phyloP scores from a whole-genome alignment of 2,113 vertebrate species.

The Eptesicus fuscus region DNA sequence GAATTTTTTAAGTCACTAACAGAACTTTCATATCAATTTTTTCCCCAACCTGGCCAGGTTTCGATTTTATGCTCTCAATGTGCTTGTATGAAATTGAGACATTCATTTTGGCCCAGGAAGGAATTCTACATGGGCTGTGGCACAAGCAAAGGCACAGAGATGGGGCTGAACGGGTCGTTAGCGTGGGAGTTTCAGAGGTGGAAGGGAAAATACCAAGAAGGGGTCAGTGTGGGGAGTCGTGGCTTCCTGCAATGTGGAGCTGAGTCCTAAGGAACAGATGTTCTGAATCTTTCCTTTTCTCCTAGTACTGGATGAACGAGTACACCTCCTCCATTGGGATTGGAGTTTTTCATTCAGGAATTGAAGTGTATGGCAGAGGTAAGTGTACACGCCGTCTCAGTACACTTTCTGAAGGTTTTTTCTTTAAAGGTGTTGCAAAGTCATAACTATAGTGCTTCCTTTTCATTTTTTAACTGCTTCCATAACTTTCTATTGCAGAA shows the following conservation, averaged over 20 bases:
- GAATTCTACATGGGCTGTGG: background rate
- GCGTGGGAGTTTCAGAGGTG: background rate
- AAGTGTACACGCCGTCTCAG: slow-evolving; percentile 62
- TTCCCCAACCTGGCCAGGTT: background rate
- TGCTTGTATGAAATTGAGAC: background rate
- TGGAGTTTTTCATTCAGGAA: slow-evolving; percentile 99
- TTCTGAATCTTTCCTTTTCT: slow-evolving; percentile 40
- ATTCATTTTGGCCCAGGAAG: background rate
- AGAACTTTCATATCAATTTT: background rate
- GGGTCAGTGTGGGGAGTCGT: background rate
- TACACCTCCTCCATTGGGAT: slow-evolving; percentile 98
- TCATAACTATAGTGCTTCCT: background rate
- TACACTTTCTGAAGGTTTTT: background rate
- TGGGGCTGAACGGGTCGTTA: accelerated
- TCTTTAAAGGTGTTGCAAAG: background rate
- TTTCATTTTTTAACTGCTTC: background rate
- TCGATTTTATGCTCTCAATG: background rate
- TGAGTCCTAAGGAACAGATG: background rate
- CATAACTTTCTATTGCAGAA: background rate
- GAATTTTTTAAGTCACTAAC: background rate
- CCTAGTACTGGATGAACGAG: slow-evolving; percentile 99
- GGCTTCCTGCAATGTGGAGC: background rate
- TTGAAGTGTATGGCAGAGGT: slow-evolving; percentile 99
- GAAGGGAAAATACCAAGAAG: background rate
- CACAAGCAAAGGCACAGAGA: background rate